Base-by-base conservation (phyloP, 2,113 vertebrate species). In the Paramisgurnus dabryanus region DNA sequence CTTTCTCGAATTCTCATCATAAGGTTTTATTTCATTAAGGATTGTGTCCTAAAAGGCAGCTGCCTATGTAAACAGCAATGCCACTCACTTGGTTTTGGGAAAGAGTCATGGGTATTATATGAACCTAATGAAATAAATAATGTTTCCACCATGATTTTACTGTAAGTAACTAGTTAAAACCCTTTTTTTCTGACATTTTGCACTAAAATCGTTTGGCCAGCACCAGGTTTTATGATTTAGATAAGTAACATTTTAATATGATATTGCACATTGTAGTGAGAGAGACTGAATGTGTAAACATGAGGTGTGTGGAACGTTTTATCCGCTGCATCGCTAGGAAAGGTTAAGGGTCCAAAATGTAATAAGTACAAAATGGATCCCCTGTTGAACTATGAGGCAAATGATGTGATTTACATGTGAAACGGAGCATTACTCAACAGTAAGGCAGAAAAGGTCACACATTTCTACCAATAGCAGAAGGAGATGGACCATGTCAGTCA, bases 351-450 rank as follows among this genome's bases (percentile, higher is more conserved):
- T 69, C 80, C 78, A 80, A 82, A 74, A 7, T 9, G 1, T 86
- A 90, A 89, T 84, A 84, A 88, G 85, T 40, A 3, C 67, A 80
- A 84, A 78, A 85, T 83, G 82, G 82, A 78, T 86, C 63, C 77
- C 40, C 75, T 83, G 88, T 84, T 85, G 86, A 74, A 87, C 87
- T 86, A 82, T 82, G 76, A 85, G 78, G 79, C 78, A 78, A 86
- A 64, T 87, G 87, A 89, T 87, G 86, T 66, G 71, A 88, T 89
- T 87, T 82, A 79, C 83, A 76, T 85, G 79, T 85, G 84, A 84
- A 87, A 82, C 53, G 18, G 78, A 81, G 76, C 85, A 73, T 80
- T 41, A 4, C 61, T 82, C 50, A 45, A 67, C 11, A 63, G 0
- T 9, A 68, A 72, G 40, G 22, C 12, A 61, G 47, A 53, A 57